Conservation (phyloP, 1,140 invertebrate species). For the Drosophila micromelanica region DNA sequence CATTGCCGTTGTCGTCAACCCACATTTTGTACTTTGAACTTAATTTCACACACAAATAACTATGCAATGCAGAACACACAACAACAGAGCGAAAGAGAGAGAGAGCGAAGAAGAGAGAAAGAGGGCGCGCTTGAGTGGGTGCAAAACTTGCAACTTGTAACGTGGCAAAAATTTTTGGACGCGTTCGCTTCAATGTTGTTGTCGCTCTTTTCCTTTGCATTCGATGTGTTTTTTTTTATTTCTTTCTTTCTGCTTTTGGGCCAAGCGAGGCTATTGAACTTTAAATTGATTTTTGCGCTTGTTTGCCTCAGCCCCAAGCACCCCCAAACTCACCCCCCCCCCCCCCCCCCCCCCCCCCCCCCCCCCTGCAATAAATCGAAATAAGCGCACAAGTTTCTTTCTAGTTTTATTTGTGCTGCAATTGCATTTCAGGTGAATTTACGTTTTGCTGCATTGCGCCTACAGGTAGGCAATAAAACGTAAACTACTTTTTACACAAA, state of each 20-base stretch:
- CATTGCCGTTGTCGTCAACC: slow-evolving; percentile 50
- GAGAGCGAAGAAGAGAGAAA: background rate
- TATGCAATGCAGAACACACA: slow-evolving; percentile 15
- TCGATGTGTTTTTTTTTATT: slow-evolving; percentile 30
- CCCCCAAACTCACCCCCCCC: background rate
- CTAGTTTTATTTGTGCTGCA: slow-evolving; percentile 31
- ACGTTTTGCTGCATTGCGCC: background rate
- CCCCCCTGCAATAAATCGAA: slow-evolving; percentile 81
- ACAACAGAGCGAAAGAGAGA: background rate
- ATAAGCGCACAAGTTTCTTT: slow-evolving; percentile 53
- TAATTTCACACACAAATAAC: slow-evolving; percentile 71
- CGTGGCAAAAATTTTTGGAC: slow-evolving; percentile 32
- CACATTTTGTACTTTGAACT: slow-evolving; percentile 79
- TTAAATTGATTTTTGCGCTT: slow-evolving; percentile 81
- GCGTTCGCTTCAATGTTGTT: slow-evolving; percentile 36
- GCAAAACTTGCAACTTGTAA: slow-evolving; percentile 56
- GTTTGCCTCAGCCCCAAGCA: slow-evolving; percentile 41
- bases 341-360: no score
- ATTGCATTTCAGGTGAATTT: background rate
- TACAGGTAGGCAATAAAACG: slow-evolving; percentile 20
- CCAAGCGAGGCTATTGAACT: slow-evolving; percentile 75
- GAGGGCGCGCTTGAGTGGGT: slow-evolving; percentile 14
- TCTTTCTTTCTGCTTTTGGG: slow-evolving; percentile 37
- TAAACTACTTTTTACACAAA: background rate
- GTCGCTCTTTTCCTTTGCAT: slow-evolving; percentile 18